Percentiles rank a stretch among this genome's conserved stretches.
Evolutionary conservation across 2,113 vertebrate species (phyloP).

Genomic region (Sapayoa aenigma): DNA sequence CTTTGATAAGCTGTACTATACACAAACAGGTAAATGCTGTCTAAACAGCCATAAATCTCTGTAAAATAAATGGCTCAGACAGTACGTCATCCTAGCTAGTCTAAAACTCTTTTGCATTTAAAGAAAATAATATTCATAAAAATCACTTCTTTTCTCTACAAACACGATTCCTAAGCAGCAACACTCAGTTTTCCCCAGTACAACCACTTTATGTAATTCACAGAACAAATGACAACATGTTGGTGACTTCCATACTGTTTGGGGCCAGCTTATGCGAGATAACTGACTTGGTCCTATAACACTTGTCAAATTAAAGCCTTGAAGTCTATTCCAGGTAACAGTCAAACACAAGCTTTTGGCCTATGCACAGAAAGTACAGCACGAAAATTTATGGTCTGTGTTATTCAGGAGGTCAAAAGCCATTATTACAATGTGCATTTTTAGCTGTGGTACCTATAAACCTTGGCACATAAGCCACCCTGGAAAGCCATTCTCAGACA

Average conservation of each 20-base stretch:
- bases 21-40: neutral
- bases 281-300: neutral
- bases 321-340: constrained; percentile 15
- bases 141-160: neutral
- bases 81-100: neutral
- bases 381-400: constrained; percentile 17
- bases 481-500: constrained; percentile 27
- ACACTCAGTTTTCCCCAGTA: neutral
- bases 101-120: constrained; percentile 14
- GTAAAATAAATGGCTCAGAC: neutral
- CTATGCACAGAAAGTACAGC: neutral
- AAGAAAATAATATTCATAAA: constrained; percentile 36
- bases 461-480: neutral
- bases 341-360: constrained; percentile 8
- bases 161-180: neutral
- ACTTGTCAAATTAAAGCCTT: neutral
- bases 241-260: neutral
- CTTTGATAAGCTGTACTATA: neutral
- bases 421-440: constrained; percentile 43
- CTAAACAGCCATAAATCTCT: constrained; percentile 5
- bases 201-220: neutral
- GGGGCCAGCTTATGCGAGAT: neutral
- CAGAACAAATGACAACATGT: neutral
- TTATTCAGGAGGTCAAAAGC: neutral
- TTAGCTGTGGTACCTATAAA: neutral